Base-by-base conservation (phyloP, 2,888 invertebrate species). In the Salpingus planirostris region DNA sequence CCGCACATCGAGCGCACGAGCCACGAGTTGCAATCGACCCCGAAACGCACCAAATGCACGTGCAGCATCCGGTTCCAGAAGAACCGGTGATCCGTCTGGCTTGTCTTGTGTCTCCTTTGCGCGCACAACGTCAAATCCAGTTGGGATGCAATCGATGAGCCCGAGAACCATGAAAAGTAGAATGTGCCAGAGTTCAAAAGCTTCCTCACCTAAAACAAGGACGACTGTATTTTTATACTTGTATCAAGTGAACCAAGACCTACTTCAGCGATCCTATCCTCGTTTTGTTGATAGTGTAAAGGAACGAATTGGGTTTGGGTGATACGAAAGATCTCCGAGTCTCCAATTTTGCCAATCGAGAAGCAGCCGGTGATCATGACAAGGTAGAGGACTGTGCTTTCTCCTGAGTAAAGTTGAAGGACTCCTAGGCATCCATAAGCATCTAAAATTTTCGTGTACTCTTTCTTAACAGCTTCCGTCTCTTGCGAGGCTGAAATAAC, bases 41-140 rank as follows among this genome's bases (percentile, higher is more conserved):
- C 90, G 69, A 78, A 97, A 46, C 92, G 76, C 52, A 93, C 77
- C 46, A 97, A 70, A 66, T 93, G 92, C 42, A 95, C 85, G 61
- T 92, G 91, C 43, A 98, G 70, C 71, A 90, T 92, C 51, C 95
- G 80, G 64, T 98, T 98, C 84, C 97, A 98, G 62, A 98, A 97
- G 65, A 98, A 98, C 58, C 96, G 75, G 57, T 93, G 91, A 66
- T 98, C 97, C 25, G 92, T 84, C 46, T 73, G 74, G 10, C 70
- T 74, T 6, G 85, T 85, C 59, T 82, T 83, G 45, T 80, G 77
- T 52, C 86, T 77, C 47, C 91, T 76, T 68, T 97, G 97, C 29
- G 91, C 88, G 64, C 93, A 95, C 32, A 96, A 67, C 8, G 95
- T 97, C 37, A 98, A 76, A 70, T 98, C 97, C 58, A 93, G 79